Evolutionary conservation across 1,140 invertebrate genomes (phyloP), one percentile per base, ranked within the genome.

Genomic region (Anoplolepis gracilipes): DNA sequence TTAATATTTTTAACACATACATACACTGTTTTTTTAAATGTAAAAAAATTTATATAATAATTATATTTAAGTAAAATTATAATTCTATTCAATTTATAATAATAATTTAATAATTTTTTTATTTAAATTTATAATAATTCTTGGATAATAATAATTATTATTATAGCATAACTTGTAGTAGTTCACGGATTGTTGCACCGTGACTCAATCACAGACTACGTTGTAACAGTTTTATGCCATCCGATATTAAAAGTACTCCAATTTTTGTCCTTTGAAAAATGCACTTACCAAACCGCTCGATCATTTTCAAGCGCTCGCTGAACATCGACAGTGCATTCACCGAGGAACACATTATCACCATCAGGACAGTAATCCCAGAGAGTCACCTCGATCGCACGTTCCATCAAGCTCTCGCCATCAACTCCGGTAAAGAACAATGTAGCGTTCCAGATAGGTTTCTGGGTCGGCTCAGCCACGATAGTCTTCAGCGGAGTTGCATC

Each of bases 361-460:
- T 97, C 97, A 1, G 97, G 97, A 82, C 97, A 96, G 76, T 97
- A 96, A 93, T 98, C 98, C 98, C 98, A 99, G 4, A 99, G 95
- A 7, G 98, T 98, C 4, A 98, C 97, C 91, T 98, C 98, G 33
- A 99, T 96, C 19, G 97, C 96, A 79, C 97, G 96, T 64, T 98
- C 97, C 92, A 97, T 96, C 39, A 98, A 94, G 89, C 97, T 96
- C 85, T 98, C 97, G 1, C 97, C 97, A 42, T 96, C 96, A 22
- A 98, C 96, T 30, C 97, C 97, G 0, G 96, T 95, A 92, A 98
- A 98, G 73, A 97, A 97, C 25, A 98, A 95, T n/a, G 97, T 98
- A 19, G 98, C 97, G 91, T 98, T 98, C 98, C 98, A 98, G 64
- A 98, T 97, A 8, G 98, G 98, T 93, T 97, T 98, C 90, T 97